Percentiles rank a stretch among this genome's conserved stretches.
phyloP scores from a whole-genome alignment of 2,113 vertebrate genomes.

The Scortum barcoo region DNA sequence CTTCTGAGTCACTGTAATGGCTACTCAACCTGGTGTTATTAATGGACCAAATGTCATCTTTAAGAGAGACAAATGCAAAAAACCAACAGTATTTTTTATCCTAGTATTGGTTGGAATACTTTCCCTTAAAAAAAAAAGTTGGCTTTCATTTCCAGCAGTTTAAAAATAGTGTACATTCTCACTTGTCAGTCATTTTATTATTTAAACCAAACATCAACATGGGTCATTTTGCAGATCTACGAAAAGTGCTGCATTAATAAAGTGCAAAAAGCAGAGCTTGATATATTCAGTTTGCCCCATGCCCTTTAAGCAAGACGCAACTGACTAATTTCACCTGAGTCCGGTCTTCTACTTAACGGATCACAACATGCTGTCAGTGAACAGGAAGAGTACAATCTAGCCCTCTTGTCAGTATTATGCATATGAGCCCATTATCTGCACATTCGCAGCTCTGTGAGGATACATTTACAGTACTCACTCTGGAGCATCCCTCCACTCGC shows the following conservation, averaged over 20 bases:
- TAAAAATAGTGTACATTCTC: background rate
- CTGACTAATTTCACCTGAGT: slow-evolving; percentile 61
- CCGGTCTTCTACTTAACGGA: slow-evolving; percentile 59
- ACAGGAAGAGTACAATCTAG: slow-evolving; percentile 65
- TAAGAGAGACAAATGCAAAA: background rate
- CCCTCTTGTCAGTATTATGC: slow-evolving; percentile 75
- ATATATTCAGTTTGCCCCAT: slow-evolving; percentile 34
- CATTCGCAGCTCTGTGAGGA: slow-evolving; percentile 64
- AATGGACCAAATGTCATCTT: slow-evolving; percentile 21
- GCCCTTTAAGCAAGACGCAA: slow-evolving; percentile 47
- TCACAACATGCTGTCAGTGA: slow-evolving; percentile 65
- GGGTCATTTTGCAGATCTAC: background rate
- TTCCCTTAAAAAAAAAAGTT: background rate
- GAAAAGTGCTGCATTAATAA: slow-evolving; percentile 5
- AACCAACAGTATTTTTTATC: background rate
- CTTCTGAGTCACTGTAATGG: slow-evolving; percentile 28
- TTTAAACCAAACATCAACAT: slow-evolving; percentile 14
- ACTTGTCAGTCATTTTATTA: background rate
- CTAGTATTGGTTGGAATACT: background rate
- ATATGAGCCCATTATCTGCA: slow-evolving; percentile 81
- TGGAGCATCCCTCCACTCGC: slow-evolving; percentile 29
- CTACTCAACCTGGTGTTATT: background rate
- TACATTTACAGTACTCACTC: slow-evolving; percentile 44
- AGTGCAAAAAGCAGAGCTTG: slow-evolving; percentile 11
- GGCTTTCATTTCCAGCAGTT: background rate